Evolutionary conservation across 2,797 vertebrate species (phyloP).

Genomic region (Tympanoctomys barrerae): DNA sequence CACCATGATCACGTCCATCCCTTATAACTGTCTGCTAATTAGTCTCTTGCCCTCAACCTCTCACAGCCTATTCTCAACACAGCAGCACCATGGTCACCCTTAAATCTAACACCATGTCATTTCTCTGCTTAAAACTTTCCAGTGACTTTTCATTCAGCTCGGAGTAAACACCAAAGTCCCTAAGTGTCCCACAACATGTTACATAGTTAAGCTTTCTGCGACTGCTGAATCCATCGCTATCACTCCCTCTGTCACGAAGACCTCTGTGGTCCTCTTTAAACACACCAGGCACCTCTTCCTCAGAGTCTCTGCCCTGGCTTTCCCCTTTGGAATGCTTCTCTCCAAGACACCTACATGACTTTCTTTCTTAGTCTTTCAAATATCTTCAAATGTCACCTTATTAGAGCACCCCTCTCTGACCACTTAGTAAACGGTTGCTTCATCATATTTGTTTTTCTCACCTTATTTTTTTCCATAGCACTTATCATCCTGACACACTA

Average conservation of each 20-base stretch:
- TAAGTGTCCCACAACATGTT: not conserved
- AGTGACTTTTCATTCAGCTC: not conserved
- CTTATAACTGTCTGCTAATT: not conserved
- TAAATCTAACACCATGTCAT: not conserved
- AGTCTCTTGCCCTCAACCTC: not conserved
- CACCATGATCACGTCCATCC: not conserved
- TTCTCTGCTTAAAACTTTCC: slow-evolving; percentile 21
- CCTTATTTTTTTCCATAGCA: not conserved
- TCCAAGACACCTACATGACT: not conserved
- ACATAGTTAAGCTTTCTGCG: not conserved
- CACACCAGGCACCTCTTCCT: not conserved
- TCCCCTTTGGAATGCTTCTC: not conserved
- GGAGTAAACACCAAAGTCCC: not conserved
- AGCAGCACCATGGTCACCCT: not conserved
- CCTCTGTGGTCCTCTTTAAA: not conserved
- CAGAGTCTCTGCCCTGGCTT: not conserved
- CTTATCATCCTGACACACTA: not conserved
- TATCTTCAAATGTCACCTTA: not conserved
- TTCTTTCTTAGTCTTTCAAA: not conserved
- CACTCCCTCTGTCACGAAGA: not conserved
- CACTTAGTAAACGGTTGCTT: not conserved
- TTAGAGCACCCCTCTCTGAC: not conserved
- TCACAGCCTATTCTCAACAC: not conserved
- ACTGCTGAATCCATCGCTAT: not conserved
- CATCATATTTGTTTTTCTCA: not conserved